These are phyloP conservation scores for Papilio polyxenes DNA, from an alignment of 1,140 invertebrate genomes.

Conservation along the genomic window DNA sequence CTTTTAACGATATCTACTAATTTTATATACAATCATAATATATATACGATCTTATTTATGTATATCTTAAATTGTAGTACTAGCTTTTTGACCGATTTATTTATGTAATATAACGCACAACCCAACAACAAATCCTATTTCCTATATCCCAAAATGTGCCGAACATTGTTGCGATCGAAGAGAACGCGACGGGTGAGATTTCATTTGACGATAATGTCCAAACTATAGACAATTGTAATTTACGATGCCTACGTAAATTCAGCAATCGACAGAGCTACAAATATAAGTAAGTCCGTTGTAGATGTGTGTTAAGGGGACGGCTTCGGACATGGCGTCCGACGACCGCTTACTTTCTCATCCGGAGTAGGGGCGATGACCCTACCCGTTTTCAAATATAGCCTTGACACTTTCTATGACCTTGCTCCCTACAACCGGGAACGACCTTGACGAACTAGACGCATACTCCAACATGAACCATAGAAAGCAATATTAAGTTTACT, in stretches of 20 bases:
- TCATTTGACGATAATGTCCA: slow-evolving; percentile 47
- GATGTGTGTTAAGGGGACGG: slow-evolving; percentile 77
- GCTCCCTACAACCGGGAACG: slow-evolving; percentile 50
- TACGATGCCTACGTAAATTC: slow-evolving; percentile 52
- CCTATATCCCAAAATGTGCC: slow-evolving; percentile 44
- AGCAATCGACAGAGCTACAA: slow-evolving; percentile 39
- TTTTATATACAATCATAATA: slow-evolving; percentile 15
- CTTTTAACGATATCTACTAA: slow-evolving; percentile 34
- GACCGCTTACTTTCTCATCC: slow-evolving; percentile 75
- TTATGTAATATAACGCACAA: slow-evolving; percentile 76
- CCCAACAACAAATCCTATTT: slow-evolving; percentile 51
- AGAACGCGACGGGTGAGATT: slow-evolving; percentile 44
- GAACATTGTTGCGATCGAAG: slow-evolving; percentile 35
- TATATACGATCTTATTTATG: slow-evolving; percentile 37
- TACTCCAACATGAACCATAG: slow-evolving; percentile 53
- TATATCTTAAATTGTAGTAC: slow-evolving; percentile 57
- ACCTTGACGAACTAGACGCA: slow-evolving; percentile 61
- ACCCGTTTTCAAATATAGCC: slow-evolving; percentile 76
- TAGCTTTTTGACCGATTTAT: slow-evolving; percentile 80
- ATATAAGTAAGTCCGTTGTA: slow-evolving; percentile 61
- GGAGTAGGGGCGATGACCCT: slow-evolving; percentile 67
- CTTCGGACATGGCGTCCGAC: slow-evolving; percentile 51
- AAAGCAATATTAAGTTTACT: slow-evolving; percentile 69
- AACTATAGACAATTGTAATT: slow-evolving; percentile 47
- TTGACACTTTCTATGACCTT: slow-evolving; percentile 80